A percentile compares a stretch with the other conserved stretches of the same genome.
Evolutionary conservation across 2,888 invertebrate genomes (phyloP).

Genomic region (Drosophila greeni): DNA sequence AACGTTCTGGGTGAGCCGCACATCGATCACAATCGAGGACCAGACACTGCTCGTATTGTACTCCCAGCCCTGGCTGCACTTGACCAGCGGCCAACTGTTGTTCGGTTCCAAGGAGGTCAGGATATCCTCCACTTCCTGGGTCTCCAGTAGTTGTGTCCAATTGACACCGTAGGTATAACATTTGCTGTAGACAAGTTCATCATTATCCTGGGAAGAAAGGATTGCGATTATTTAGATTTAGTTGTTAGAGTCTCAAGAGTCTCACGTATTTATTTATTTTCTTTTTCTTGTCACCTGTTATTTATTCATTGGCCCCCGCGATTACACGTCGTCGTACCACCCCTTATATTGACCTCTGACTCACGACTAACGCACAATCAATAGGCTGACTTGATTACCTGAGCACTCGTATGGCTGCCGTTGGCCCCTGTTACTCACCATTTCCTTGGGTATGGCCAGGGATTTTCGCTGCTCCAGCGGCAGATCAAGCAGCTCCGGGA

Average conservation of each 20-base stretch:
- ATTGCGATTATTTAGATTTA: no score
- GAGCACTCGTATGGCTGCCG: constrained; percentile 45
- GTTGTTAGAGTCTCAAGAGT: no score
- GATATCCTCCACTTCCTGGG: constrained; percentile 27
- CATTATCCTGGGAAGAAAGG: constrained; percentile 12
- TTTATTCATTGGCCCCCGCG: neutral
- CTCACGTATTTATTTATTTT: neutral
- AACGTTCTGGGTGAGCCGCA: constrained; percentile 80
- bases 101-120: constrained; percentile 79
- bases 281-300: neutral
- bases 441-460: constrained; percentile 83
- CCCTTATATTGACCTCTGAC: constrained; percentile 39
- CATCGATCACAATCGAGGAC: constrained; percentile 92
- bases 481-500: constrained; percentile 83
- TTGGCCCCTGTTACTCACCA: constrained; percentile 76
- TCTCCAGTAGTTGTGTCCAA: constrained; percentile 82
- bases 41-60: constrained; percentile 84
- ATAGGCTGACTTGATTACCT: constrained; percentile 37
- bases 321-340: constrained; percentile 23
- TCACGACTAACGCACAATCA: constrained; percentile 46
- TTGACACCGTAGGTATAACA: constrained; percentile 87
- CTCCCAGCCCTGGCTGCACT: constrained; percentile 88
- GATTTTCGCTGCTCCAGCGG: constrained; percentile 82
- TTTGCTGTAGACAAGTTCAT: constrained; percentile 82
- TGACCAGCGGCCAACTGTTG: constrained; percentile 83